Evolutionary conservation across 2,113 vertebrate genomes (phyloP).

Genomic region (Morone chrysops): DNA sequence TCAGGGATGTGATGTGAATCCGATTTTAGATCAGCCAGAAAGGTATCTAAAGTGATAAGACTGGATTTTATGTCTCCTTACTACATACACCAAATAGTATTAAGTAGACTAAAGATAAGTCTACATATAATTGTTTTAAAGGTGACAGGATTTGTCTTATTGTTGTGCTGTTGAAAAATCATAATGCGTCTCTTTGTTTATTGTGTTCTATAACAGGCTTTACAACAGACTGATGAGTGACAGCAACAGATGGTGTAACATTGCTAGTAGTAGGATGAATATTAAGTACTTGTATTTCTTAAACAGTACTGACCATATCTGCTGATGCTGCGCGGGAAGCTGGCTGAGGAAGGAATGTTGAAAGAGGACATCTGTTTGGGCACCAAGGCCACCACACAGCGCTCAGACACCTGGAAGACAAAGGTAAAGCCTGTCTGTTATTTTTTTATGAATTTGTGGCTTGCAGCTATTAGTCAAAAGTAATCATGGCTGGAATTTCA

Average conservation of each 20-base stretch:
- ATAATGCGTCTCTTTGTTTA: conserved; percentile 24
- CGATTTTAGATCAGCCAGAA: not conserved
- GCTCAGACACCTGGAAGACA: conserved; percentile 90
- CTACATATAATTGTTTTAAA: not conserved
- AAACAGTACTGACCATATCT: conserved; percentile 88
- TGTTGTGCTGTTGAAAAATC: not conserved
- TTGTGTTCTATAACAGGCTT: conserved; percentile 6
- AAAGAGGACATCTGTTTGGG: conserved; percentile 96
- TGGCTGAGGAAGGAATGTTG: conserved; percentile 93
- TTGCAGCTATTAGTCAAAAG: conserved; percentile 7
- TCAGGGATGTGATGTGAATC: not conserved
- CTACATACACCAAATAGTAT: not conserved
- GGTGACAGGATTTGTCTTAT: not conserved
- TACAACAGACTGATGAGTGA: conserved; percentile 19
- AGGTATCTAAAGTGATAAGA: not conserved
- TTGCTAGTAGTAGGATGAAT: conserved; percentile 26
- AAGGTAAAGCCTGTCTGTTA: conserved; percentile 20
- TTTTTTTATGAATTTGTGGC: not conserved
- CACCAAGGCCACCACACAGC: conserved; percentile 93
- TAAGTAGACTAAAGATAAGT: not conserved
- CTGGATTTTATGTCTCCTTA: too few relatives aligned
- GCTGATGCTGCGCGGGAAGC: conserved; percentile 94
- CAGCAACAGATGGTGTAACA: conserved; percentile 46
- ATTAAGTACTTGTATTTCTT: conserved; percentile 32
- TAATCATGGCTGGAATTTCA: conserved; percentile 17